Conservation (phyloP, 2,113 vertebrate species). For the Fulica atra region DNA sequence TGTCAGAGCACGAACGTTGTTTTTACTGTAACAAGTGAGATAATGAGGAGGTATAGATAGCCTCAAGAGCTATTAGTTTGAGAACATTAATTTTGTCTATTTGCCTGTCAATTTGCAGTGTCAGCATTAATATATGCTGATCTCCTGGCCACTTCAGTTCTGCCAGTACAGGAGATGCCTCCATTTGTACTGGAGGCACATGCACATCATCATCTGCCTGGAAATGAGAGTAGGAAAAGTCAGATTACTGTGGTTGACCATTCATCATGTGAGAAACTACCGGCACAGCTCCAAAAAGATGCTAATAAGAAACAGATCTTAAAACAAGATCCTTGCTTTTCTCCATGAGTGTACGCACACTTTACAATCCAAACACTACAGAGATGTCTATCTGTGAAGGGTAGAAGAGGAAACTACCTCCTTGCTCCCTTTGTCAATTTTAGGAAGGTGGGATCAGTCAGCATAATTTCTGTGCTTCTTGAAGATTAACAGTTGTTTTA, state of each 20-base stretch:
- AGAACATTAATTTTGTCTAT: conserved; percentile 21
- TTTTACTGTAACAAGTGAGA: background rate
- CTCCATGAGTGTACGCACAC: background rate
- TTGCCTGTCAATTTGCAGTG: background rate
- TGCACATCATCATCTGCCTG: background rate
- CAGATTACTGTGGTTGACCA: background rate
- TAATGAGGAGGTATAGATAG: background rate
- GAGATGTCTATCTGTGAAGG: background rate
- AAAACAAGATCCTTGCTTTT: background rate
- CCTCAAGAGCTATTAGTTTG: background rate
- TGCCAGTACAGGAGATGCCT: background rate
- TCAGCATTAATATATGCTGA: background rate
- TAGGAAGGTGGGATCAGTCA: background rate
- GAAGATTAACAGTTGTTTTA: background rate
- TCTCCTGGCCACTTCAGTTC: background rate
- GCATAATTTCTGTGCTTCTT: background rate
- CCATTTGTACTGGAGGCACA: background rate
- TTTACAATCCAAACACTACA: background rate
- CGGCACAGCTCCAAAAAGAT: background rate
- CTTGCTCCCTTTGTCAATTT: background rate
- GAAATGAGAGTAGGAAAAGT: background rate
- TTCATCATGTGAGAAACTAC: background rate
- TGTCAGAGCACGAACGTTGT: background rate
- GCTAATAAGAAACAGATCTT: background rate
- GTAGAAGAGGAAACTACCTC: background rate